Evolutionary conservation across 1,140 invertebrate genomes (phyloP), one percentile per base, ranked within the genome.

Genomic region (Macrotrachela quadricornifera): DNA sequence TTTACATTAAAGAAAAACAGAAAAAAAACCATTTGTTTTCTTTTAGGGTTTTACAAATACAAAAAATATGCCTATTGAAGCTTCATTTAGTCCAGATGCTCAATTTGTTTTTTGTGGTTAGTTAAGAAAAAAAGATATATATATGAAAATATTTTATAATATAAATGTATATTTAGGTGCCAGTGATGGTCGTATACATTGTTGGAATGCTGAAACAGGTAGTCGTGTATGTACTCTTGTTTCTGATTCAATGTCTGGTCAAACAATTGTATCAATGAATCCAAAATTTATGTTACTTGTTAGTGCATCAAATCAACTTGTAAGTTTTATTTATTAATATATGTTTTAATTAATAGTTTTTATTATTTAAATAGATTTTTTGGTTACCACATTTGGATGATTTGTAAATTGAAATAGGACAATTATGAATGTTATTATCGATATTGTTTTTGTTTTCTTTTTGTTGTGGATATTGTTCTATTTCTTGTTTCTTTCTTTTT

Each of bases 261-360:
- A 95, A 15, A 87, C 94, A 63, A 92, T 88, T 73, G 83, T 96
- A 49, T 87, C 94, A 63, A 97, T 96, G 63, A 96, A 94, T 76
- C 91, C 92, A 6, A 94, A 94, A 63, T 94, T 85, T 62, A 95
- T 94, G 87, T 88, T 96, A 85, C 67, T 96, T 49, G 87, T 87
- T 2, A 90, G 87, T 36, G 87, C 90, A 0, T 95, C 90, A 67
- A 86, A 84, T 41, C 92, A 92, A 67, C 91, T 95, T 86, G 86
- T 70, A 36, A 46, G 13, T 15, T 12, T 15, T 39, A n/a, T 10
- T n/a, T 1, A n/a, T 11, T 12, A 6, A 14, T 15, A 17, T 21
- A 3, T 14, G 18, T 10, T 48, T 48, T 6, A 15, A 17, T 39
- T 3, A 48, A 21, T 46, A 6, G 18, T 21, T 17, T 48, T 48